Evolutionary conservation across 2,113 vertebrate species (phyloP).

Genomic region (Xenopus laevis): DNA sequence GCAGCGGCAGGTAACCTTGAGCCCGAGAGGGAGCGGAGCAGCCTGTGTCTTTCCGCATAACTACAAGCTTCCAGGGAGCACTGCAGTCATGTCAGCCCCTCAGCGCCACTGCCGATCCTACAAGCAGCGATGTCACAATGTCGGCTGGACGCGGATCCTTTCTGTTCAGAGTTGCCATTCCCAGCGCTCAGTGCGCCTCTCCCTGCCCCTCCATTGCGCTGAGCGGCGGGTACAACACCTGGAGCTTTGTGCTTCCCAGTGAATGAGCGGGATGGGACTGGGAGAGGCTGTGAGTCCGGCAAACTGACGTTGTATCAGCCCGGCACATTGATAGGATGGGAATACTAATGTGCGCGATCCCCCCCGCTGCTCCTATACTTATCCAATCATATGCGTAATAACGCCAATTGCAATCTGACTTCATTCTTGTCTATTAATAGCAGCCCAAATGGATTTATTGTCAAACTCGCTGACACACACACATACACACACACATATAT

Average conservation of each 20-base stretch:
- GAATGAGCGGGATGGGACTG: constrained; percentile 56
- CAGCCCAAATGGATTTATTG: constrained; percentile 49
- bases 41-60: constrained; percentile 75
- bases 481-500: too few relatives aligned
- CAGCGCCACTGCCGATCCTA: constrained; percentile 62
- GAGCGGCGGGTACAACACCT: constrained; percentile 51
- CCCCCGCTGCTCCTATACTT: constrained; percentile 52
- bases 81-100: constrained; percentile 52
- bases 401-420: constrained; percentile 57
- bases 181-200: too few relatives aligned
- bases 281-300: constrained; percentile 63
- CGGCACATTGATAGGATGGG: constrained; percentile 73
- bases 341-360: constrained; percentile 70
- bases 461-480: too few relatives aligned
- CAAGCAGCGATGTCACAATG: constrained; percentile 47
- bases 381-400: constrained; percentile 51
- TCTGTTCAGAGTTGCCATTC: too few relatives aligned
- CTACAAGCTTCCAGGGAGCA: constrained; percentile 57
- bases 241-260: constrained; percentile 46
- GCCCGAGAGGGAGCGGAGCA: constrained; percentile 60
- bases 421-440: constrained; percentile 58
- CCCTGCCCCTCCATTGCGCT: background rate
- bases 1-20: constrained; percentile 64
- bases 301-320: constrained; percentile 74
- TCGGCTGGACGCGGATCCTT: too few relatives aligned